Evolutionary conservation across 2,797 vertebrate genomes (phyloP).

Genomic region (Anas flavirostris): DNA sequence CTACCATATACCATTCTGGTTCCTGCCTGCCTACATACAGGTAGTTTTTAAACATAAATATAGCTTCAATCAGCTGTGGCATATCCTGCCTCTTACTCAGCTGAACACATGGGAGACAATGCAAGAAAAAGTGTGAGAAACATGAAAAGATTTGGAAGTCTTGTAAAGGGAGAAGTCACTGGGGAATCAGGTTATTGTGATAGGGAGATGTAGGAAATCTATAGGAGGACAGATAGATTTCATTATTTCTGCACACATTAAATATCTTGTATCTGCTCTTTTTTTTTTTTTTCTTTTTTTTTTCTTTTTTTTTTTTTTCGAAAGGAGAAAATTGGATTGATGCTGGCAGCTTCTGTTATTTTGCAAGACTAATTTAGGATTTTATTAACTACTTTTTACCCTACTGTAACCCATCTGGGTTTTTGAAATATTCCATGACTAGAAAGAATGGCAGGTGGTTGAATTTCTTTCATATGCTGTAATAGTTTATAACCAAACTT

Average conservation of each 20-base stretch:
- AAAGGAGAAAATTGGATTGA: not conserved
- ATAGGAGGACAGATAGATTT: not conserved
- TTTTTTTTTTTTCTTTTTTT: not conserved
- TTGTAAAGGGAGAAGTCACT: not conserved
- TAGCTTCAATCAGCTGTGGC: not conserved
- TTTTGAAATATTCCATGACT: not conserved
- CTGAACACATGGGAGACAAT: not conserved
- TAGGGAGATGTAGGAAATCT: not conserved
- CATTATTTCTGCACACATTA: constrained; percentile 17
- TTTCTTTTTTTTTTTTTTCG: not conserved
- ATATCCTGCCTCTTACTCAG: not conserved
- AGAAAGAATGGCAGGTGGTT: not conserved
- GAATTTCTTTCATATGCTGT: not conserved
- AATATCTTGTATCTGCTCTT: not conserved
- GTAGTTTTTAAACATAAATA: not conserved
- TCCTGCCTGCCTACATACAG: not conserved
- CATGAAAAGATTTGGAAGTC: not conserved
- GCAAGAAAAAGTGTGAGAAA: not conserved
- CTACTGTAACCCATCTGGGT: not conserved
- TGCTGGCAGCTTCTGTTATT: constrained; percentile 18
- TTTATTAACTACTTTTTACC: not conserved
- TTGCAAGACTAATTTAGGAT: constrained; percentile 27
- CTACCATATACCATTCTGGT: not conserved
- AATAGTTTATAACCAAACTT: not conserved
- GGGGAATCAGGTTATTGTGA: not conserved